Conservation (phyloP, 2,113 vertebrate genomes). For the Ovibos moschatus region DNA sequence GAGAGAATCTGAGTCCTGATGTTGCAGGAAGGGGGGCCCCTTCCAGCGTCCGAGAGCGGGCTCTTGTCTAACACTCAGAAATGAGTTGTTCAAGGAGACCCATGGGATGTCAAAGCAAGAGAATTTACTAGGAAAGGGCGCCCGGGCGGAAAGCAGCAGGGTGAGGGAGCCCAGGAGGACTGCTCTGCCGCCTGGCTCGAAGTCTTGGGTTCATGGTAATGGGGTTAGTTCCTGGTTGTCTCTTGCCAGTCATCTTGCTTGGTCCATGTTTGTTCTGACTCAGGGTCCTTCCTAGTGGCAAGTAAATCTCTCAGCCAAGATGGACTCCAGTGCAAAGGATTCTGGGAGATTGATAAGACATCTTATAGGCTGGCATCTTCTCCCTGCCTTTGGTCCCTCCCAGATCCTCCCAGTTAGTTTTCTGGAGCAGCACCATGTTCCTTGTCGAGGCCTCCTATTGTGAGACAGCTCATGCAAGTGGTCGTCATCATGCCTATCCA, state of each 20-base stretch:
- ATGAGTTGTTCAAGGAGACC: neutral
- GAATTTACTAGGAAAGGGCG: neutral
- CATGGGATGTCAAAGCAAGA: neutral
- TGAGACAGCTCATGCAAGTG: neutral
- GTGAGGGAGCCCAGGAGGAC: neutral
- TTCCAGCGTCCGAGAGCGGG: neutral
- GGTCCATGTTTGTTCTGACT: neutral
- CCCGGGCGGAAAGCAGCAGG: neutral
- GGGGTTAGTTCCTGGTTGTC: neutral
- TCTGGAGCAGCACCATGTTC: neutral
- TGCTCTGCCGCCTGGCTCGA: rapidly evolving
- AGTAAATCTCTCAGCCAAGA: neutral
- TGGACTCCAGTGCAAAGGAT: neutral
- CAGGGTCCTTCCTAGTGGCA: neutral
- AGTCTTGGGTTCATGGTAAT: neutral
- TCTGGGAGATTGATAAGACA: neutral
- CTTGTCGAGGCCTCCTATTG: neutral
- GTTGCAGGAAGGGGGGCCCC: neutral
- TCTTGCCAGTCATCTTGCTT: neutral
- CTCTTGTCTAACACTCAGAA: neutral
- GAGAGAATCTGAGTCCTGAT: neutral
- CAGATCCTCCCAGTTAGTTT: neutral
- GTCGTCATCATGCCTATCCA: neutral
- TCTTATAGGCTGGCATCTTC: neutral
- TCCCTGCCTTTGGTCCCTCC: neutral